Evolutionary conservation across 2,888 invertebrate species (phyloP).

Genomic region (Oligia fasciuncula): DNA sequence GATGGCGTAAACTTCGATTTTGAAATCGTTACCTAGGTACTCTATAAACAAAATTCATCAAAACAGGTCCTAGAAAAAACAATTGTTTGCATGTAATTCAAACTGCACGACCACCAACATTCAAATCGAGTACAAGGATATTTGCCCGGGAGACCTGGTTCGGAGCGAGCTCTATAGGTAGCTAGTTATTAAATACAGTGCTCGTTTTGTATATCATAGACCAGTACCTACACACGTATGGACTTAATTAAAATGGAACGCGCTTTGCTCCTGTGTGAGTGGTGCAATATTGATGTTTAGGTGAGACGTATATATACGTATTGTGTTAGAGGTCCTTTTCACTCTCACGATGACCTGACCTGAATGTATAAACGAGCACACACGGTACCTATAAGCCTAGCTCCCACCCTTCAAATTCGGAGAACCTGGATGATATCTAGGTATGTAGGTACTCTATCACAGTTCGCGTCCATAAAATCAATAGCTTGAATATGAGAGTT

Average conservation of each 20-base stretch:
- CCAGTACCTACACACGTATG: slow-evolving; percentile 1
- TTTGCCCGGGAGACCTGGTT: background rate
- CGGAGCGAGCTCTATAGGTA: too few relatives aligned
- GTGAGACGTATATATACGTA: background rate
- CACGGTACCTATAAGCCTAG: background rate
- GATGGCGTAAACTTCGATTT: background rate
- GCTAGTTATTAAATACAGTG: background rate
- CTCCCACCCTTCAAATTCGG: background rate
- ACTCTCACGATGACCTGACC: background rate
- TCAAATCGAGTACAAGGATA: background rate
- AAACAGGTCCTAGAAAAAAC: background rate
- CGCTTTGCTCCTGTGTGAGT: slow-evolving; percentile 9
- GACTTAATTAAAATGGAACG: background rate
- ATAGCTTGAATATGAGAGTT: background rate
- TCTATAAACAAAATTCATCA: background rate
- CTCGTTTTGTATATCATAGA: background rate
- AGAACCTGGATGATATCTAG: background rate
- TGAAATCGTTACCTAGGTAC: too few relatives aligned
- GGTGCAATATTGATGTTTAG: slow-evolving; percentile 28
- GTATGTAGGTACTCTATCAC: too few relatives aligned
- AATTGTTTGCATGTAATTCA: background rate
- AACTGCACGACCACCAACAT: background rate
- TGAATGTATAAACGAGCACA: background rate
- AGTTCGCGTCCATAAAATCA: background rate
- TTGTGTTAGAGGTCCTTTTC: slow-evolving; percentile 5